Conservation (phyloP, 2,797 vertebrate genomes). For the Discoglossus pictus region DNA sequence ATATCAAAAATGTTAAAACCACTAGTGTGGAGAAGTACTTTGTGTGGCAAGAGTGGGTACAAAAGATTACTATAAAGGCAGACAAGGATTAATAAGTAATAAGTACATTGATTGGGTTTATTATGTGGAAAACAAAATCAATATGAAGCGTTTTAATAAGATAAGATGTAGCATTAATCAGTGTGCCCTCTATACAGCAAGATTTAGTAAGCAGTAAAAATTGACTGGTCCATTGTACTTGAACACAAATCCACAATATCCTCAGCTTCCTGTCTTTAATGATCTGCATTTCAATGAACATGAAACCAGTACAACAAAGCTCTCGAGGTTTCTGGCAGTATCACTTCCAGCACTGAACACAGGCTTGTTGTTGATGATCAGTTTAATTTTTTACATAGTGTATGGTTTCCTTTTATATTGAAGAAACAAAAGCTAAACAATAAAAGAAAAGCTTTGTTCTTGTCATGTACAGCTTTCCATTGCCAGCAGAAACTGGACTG, state of each 20-base stretch:
- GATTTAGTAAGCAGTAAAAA: slow-evolving; percentile 20
- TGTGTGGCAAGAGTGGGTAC: no score
- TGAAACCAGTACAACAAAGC: slow-evolving; percentile 42
- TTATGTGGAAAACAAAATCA: slow-evolving; percentile 12
- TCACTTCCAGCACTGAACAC: slow-evolving; percentile 43
- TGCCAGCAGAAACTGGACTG: slow-evolving; percentile 16
- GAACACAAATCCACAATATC: slow-evolving; percentile 19
- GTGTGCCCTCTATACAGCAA: slow-evolving; percentile 1
- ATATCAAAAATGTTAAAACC: no score
- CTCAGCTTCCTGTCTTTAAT: slow-evolving; percentile 35
- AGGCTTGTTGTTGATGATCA: slow-evolving; percentile 26
- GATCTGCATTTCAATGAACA: slow-evolving; percentile 38
- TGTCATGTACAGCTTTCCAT: background rate
- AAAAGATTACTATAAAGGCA: no score
- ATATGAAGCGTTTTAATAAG: no score
- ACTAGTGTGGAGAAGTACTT: no score
- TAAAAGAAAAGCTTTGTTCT: slow-evolving; percentile 42
- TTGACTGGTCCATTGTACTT: slow-evolving; percentile 27
- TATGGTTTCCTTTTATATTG: slow-evolving; percentile 49
- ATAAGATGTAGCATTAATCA: slow-evolving; percentile 1
- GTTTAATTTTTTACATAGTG: slow-evolving; percentile 45
- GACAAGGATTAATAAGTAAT: no score
- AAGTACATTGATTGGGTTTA: no score
- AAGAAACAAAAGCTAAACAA: slow-evolving; percentile 38
- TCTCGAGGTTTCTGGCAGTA: slow-evolving; percentile 10